Base-by-base conservation (phyloP, 2,888 invertebrate species). In the Pyrocoelia pectoralis region DNA sequence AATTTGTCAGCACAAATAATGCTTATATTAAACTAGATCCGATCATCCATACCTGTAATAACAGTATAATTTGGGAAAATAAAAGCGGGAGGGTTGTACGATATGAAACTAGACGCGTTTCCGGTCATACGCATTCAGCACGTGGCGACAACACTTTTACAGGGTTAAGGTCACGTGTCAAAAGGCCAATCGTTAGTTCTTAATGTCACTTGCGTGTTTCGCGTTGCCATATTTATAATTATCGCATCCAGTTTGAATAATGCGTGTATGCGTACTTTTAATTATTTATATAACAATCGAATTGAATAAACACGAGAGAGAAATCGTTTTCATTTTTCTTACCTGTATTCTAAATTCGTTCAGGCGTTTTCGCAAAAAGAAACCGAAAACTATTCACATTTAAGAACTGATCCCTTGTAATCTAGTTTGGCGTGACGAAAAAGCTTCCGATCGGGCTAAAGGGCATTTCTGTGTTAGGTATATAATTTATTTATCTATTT, bases 401-500 rank as follows among this genome's bases (percentile, higher is more conserved):
- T 24, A 24, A 60, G 51, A 52, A 59, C 61, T 56, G 54, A 61
- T 66, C 70, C 70, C 70, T 70, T 70, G 70, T 72, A 72, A 72
- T 72, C 72, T 66, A 68, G 72, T 72, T 72, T 68, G 60, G 57
- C 68, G 66, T 66, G 68, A 68, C 70, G 69, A 68, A 70, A 68
- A 58, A 67, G 62, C 56, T 17, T 63, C 63, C 68, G 67, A 69
- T 65, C 66, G 57, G 55, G 61, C 70, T 67, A 56, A 67, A 56
- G 70, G 70, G 70, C 66, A 67, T 61, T 53, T 57, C 46, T 46
- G 46, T 63, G 46, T 63, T 57, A 24, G 24, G 24, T 24, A 24
- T 24, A 64, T 70, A 70, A 72, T 72, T 72, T 72, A 72, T 72
- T 70, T 72, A 71, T 69, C 68, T 67, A 62, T 65, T 56, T 66